Evolutionary conservation across 2,888 invertebrate species (phyloP).

Genomic region (Chloroclystis v-ata): DNA sequence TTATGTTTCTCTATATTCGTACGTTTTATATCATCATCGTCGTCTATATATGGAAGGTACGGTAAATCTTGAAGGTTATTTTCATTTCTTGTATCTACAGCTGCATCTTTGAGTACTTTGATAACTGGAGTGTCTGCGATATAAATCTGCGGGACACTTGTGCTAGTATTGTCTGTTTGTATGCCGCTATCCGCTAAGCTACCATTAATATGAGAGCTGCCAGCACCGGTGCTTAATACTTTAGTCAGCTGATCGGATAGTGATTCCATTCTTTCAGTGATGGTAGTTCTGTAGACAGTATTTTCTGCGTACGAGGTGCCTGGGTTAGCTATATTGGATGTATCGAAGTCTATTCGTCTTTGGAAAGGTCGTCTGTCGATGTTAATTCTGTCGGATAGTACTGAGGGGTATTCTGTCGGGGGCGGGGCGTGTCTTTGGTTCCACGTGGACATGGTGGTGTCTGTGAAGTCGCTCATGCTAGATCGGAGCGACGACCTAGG

Average conservation of each 20-base stretch:
- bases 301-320: constrained; percentile 59
- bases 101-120: constrained; percentile 62
- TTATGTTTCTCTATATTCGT: constrained; percentile 62
- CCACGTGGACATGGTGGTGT: constrained; percentile 73
- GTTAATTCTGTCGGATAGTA: constrained; percentile 63
- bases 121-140: constrained; percentile 42
- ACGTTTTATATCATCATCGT: constrained; percentile 57
- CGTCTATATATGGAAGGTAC: constrained; percentile 71
- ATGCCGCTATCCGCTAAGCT: constrained; percentile 71
- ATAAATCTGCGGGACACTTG: constrained; percentile 68
- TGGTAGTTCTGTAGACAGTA: constrained; percentile 47
- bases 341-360: constrained; percentile 66
- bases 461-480: constrained; percentile 73
- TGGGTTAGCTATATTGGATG: constrained; percentile 52
- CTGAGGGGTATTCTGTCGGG: constrained; percentile 64
- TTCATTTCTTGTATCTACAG: constrained; percentile 69
- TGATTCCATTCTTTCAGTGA: constrained; percentile 62
- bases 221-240: constrained; percentile 65
- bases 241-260: constrained; percentile 68
- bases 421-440: constrained; percentile 57
- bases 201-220: constrained; percentile 69
- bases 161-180: constrained; percentile 71
- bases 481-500: constrained; percentile 69
- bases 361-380: constrained; percentile 61
- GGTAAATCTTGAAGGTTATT: constrained; percentile 72